Conservation (phyloP, 2,797 vertebrate species). For the Poliocrania exsul region DNA sequence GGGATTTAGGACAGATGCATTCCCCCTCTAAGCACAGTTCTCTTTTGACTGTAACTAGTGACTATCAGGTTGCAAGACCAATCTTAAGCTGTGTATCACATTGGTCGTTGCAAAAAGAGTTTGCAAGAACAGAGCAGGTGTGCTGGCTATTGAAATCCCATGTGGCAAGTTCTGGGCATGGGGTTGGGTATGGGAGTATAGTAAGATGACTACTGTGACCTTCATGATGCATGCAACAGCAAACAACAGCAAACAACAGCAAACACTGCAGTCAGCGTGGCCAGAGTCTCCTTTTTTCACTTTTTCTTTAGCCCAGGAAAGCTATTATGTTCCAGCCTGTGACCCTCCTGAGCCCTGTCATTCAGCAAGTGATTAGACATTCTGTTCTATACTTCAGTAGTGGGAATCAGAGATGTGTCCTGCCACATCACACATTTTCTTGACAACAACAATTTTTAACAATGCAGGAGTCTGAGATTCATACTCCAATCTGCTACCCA, state of each 20-base stretch:
- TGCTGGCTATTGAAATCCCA: neutral
- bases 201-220: neutral
- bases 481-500: neutral
- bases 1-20: neutral
- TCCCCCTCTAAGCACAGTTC: rapidly evolving
- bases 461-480: neutral
- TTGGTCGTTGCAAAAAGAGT: rapidly evolving
- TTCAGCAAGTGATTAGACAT: neutral
- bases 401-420: neutral
- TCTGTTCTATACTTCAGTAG: neutral
- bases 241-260: neutral
- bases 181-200: rapidly evolving
- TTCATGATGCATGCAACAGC: neutral
- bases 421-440: neutral
- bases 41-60: neutral
- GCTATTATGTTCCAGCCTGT: neutral
- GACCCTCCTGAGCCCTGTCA: rapidly evolving
- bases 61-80: neutral
- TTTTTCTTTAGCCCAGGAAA: neutral
- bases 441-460: neutral
- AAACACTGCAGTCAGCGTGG: neutral
- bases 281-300: neutral
- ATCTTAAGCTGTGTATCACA: neutral
- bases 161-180: rapidly evolving
- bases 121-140: rapidly evolving